A percentile compares a stretch with the other conserved stretches of the same genome.
These are phyloP conservation scores for Lacanobia oleracea DNA, from an alignment of 2,888 invertebrate species.

Conservation along the genomic window DNA sequence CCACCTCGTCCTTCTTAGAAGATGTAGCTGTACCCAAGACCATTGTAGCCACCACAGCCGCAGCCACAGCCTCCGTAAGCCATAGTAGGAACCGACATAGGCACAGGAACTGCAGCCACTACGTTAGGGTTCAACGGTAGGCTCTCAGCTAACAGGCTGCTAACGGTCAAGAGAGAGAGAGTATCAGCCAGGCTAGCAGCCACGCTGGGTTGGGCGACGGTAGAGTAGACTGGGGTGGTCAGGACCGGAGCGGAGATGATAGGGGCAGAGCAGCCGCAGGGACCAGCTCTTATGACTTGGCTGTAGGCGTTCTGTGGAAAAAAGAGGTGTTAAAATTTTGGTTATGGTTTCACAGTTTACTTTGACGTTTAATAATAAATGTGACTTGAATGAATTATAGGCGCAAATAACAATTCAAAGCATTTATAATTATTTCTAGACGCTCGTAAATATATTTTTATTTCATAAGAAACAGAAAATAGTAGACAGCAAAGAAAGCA, in stretches of 20 bases:
- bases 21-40: constrained; percentile 35
- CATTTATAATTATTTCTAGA: too few species aligned
- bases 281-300: constrained; percentile 61
- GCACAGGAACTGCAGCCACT: constrained; percentile 52
- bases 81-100: neutral
- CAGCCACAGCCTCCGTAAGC: constrained; percentile 61
- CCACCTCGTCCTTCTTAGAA: constrained; percentile 5
- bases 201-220: constrained; percentile 70
- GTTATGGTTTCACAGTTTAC: too few species aligned
- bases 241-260: constrained; percentile 33
- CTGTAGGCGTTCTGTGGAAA: constrained; percentile 70
- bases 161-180: constrained; percentile 82
- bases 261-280: constrained; percentile 47
- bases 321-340: neutral
- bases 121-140: constrained; percentile 74
- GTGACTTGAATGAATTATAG: too few species aligned
- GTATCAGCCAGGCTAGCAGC: constrained; percentile 82
- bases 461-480: too few species aligned
- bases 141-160: constrained; percentile 79
- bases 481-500: too few species aligned
- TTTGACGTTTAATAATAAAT: too few species aligned
- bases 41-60: constrained; percentile 41
- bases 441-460: too few species aligned
- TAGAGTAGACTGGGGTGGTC: constrained; percentile 46
- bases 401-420: too few species aligned